These are phyloP conservation scores for Protonemura montana DNA, from an alignment of 2,888 invertebrate genomes.

Conservation along the genomic window DNA sequence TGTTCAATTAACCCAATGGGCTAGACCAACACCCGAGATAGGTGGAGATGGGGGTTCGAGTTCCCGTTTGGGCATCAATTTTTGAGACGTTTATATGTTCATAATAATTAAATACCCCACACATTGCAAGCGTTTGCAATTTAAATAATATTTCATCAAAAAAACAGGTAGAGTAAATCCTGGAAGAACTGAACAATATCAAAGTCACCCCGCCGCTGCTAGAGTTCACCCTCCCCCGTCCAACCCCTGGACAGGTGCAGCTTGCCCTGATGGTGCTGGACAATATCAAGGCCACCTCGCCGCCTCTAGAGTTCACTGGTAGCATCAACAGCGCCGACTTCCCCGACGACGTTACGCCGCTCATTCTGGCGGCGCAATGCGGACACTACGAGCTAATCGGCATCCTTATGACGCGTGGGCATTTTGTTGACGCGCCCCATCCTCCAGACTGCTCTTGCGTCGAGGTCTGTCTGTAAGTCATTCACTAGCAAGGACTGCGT, in stretches of 20 bases:
- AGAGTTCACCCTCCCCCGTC: too few species aligned
- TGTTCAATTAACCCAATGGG: too few species aligned
- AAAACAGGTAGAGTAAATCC: too few species aligned
- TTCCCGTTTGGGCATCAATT: too few species aligned
- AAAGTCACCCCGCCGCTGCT: too few species aligned
- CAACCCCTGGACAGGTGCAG: not conserved
- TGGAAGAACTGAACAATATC: too few species aligned
- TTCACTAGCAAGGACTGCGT: not conserved
- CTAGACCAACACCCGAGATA: too few species aligned
- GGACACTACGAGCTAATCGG: slow-evolving; percentile 76
- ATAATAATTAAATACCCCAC: too few species aligned
- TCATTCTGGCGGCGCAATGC: slow-evolving; percentile 73
- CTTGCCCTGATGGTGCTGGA: not conserved
- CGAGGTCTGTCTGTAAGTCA: slow-evolving; percentile 53
- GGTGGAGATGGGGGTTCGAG: too few species aligned
- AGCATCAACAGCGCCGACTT: slow-evolving; percentile 65
- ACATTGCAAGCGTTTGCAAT: too few species aligned
- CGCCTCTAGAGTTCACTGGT: slow-evolving; percentile 60
- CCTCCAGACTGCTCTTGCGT: slow-evolving; percentile 66
- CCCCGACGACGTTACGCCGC: slow-evolving; percentile 73
- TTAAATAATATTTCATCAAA: too few species aligned
- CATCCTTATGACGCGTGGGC: slow-evolving; percentile 70
- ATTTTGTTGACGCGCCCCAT: slow-evolving; percentile 71
- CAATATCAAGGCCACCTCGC: slow-evolving; percentile 56
- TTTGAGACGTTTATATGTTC: too few species aligned